These are phyloP conservation scores for Neocrepidodera transversa DNA, from an alignment of 2,888 invertebrate genomes.

Conservation along the genomic window DNA sequence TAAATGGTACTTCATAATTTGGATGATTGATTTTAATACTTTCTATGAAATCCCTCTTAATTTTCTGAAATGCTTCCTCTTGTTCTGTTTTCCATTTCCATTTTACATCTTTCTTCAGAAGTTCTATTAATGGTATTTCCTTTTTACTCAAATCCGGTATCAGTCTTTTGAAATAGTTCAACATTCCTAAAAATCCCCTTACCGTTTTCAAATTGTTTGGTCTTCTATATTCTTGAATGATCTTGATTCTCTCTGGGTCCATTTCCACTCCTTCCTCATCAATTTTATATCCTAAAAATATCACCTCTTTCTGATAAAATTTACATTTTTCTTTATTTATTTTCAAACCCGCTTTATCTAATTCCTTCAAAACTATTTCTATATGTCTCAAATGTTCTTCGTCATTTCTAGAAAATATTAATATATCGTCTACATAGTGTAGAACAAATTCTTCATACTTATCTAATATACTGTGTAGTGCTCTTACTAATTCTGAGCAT, in stretches of 20 bases:
- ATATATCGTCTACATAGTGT: too few species aligned
- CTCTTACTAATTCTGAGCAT: too few species aligned
- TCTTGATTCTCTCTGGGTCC: too few species aligned
- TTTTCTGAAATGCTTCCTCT: too few species aligned
- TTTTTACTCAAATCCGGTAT: conserved; percentile 12
- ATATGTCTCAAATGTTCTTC: too few species aligned
- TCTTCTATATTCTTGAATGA: conserved; percentile 17
- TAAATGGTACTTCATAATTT: too few species aligned
- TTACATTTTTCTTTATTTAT: conserved; percentile 19
- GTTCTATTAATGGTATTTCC: conserved; percentile 15
- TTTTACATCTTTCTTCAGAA: conserved; percentile 21
- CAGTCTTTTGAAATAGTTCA: conserved; percentile 24
- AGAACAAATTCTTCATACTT: too few species aligned
- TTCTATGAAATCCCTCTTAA: too few species aligned
- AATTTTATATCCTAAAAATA: conserved; percentile 17
- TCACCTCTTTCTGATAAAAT: conserved; percentile 17
- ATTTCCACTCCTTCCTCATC: conserved; percentile 12
- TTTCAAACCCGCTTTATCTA: conserved; percentile 22
- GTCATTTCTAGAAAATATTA: too few species aligned
- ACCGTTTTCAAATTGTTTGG: conserved; percentile 20
- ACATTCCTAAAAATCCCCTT: conserved; percentile 24
- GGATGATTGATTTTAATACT: too few species aligned
- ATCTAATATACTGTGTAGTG: too few species aligned
- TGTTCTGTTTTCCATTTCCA: conserved; percentile 27
- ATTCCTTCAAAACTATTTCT: neutral